phyloP scores from a whole-genome alignment of 2,113 vertebrate genomes.

The Indicator indicator region DNA sequence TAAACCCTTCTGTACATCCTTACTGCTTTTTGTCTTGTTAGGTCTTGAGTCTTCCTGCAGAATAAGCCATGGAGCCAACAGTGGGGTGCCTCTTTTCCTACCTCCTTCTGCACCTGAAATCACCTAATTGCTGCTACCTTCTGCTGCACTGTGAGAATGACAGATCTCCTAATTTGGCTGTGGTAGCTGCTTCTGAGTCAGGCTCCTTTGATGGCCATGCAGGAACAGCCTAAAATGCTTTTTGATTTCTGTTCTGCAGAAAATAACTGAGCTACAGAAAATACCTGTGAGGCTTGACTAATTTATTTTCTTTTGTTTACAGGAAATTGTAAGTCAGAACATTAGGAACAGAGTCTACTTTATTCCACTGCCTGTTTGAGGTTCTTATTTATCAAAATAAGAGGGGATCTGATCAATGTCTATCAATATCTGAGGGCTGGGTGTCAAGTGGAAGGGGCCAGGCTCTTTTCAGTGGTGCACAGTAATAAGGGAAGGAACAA shows the following conservation, averaged over 20 bases:
- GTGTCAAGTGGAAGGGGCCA: no score
- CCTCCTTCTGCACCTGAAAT: neutral
- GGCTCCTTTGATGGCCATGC: neutral
- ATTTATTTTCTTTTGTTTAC: neutral
- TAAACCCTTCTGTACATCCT: neutral
- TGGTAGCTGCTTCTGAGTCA: neutral
- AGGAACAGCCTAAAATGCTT: neutral
- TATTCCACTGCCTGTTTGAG: neutral
- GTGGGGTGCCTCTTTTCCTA: neutral
- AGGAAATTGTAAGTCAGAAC: neutral
- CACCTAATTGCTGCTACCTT: neutral
- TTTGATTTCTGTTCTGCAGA: neutral
- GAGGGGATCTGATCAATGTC: no score
- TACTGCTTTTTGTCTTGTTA: neutral
- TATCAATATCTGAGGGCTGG: no score
- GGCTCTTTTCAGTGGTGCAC: no score
- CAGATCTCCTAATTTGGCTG: neutral
- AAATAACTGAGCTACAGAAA: no score
- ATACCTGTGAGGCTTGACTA: neutral
- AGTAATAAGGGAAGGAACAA: no score
- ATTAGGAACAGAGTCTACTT: neutral
- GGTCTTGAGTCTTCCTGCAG: neutral
- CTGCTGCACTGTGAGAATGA: neutral
- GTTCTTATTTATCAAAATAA: neutral
- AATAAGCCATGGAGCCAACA: rapidly evolving